These are phyloP conservation scores for Actenoides lindsayi DNA, from an alignment of 2,113 vertebrate genomes.

Conservation along the genomic window DNA sequence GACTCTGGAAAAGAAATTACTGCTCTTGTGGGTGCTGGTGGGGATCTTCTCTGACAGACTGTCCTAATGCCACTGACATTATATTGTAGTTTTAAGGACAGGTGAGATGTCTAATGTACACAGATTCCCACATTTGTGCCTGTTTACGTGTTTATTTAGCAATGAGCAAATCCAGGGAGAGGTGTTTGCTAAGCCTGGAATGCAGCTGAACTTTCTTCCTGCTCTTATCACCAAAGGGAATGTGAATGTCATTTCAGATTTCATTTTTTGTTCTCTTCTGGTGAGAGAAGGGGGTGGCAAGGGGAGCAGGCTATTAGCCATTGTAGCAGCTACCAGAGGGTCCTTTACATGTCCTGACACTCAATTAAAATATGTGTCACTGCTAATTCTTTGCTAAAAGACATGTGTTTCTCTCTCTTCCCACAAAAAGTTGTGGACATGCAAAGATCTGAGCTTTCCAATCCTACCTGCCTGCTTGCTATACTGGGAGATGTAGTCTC, in stretches of 20 bases:
- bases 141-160: neutral
- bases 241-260: rapidly evolving
- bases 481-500: neutral
- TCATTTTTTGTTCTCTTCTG: neutral
- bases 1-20: neutral
- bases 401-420: neutral
- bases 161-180: neutral
- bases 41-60: neutral
- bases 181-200: neutral
- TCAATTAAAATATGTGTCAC: neutral
- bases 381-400: neutral
- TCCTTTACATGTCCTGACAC: neutral
- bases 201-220: neutral
- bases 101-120: neutral
- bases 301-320: neutral
- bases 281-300: neutral
- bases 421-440: neutral
- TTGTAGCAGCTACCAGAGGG: neutral
- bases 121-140: neutral
- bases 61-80: neutral
- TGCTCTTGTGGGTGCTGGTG: neutral
- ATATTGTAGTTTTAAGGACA: neutral
- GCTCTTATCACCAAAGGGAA: neutral
- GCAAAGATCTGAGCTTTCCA: neutral
- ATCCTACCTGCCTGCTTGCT: neutral